These are phyloP conservation scores for Anthonomus grandis DNA, from an alignment of 1,140 invertebrate species.

Conservation along the genomic window DNA sequence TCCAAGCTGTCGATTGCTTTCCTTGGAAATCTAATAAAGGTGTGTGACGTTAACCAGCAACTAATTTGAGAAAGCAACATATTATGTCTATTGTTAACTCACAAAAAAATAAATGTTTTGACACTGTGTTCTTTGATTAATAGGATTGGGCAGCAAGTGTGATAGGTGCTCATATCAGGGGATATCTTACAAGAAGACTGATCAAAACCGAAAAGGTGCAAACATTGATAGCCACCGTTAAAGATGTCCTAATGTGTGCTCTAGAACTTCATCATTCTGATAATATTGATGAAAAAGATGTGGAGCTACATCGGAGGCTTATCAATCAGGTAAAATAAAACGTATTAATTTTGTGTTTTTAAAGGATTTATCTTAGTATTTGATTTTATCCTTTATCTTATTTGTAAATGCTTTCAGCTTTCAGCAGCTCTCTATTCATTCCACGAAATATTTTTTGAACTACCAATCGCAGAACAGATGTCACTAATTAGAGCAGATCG, in stretches of 20 bases:
- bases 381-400: background rate
- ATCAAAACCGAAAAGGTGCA: slow-evolving; percentile 77
- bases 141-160: slow-evolving; percentile 61
- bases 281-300: slow-evolving; percentile 57
- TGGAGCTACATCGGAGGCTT: slow-evolving; percentile 60
- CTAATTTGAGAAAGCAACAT: too few species aligned
- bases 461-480: slow-evolving; percentile 55
- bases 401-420: slow-evolving; percentile 48
- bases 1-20: too few species aligned
- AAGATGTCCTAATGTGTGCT: slow-evolving; percentile 71
- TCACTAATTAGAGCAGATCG: slow-evolving; percentile 55
- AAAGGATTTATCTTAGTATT: background rate
- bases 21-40: too few species aligned
- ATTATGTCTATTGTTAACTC: too few species aligned
- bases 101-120: too few species aligned
- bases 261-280: slow-evolving; percentile 69
- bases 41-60: too few species aligned
- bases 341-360: background rate
- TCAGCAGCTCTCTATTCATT: slow-evolving; percentile 61
- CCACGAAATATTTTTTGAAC: slow-evolving; percentile 59
- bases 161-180: slow-evolving; percentile 72
- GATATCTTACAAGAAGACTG: slow-evolving; percentile 74
- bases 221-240: slow-evolving; percentile 74
- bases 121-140: slow-evolving; percentile 22
- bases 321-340: slow-evolving; percentile 57